phyloP scores from a whole-genome alignment of 2,888 invertebrate genomes.

The Artemia sinica region DNA sequence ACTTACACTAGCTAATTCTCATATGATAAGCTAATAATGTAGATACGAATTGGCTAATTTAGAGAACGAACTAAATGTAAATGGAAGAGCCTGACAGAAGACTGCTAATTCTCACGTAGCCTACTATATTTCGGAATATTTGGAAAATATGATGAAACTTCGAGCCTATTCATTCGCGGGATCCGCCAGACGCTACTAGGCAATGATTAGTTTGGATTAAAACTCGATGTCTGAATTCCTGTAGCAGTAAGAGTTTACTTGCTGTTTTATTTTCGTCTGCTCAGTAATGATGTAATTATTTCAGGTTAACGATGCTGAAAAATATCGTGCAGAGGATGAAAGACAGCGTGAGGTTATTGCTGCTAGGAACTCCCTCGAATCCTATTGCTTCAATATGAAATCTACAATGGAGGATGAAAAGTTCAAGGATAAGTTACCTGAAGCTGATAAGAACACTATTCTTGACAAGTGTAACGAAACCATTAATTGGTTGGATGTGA shows the following conservation, averaged over 20 bases:
- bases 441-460: slow-evolving; percentile 59
- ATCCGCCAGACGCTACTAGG: neutral
- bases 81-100: no score
- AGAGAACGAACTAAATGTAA: no score
- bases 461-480: slow-evolving; percentile 74
- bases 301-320: slow-evolving; percentile 45
- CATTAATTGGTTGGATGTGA: slow-evolving; percentile 53
- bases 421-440: slow-evolving; percentile 71
- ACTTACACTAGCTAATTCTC: no score
- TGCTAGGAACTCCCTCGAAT: slow-evolving; percentile 69
- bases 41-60: no score
- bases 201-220: neutral
- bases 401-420: slow-evolving; percentile 80
- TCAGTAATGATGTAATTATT: neutral
- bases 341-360: slow-evolving; percentile 40
- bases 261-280: no score
- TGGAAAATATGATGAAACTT: neutral
- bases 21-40: no score
- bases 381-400: slow-evolving; percentile 89
- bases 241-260: no score
- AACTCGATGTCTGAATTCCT: neutral
- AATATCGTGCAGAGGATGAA: slow-evolving; percentile 45
- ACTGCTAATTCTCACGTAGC: no score
- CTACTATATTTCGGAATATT: no score
- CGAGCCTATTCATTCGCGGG: neutral